These are phyloP conservation scores for Tetranychus piercei DNA, from an alignment of 2,888 invertebrate genomes.

Conservation along the genomic window DNA sequence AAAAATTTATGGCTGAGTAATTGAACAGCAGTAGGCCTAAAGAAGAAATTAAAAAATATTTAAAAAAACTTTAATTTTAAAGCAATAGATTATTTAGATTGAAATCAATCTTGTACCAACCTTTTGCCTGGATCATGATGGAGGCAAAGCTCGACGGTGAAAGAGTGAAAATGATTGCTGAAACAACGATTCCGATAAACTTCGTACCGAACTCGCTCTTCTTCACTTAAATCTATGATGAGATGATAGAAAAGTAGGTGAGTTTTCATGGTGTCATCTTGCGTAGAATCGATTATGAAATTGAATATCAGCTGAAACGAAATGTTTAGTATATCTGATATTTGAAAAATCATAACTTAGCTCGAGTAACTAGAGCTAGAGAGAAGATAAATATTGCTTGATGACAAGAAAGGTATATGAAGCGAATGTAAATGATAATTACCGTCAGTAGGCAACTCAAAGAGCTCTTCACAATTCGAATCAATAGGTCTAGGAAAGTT, in stretches of 20 bases:
- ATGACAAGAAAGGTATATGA: background rate
- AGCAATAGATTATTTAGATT: background rate
- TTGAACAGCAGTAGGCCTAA: constrained; percentile 45
- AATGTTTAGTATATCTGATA: no score
- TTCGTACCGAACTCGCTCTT: constrained; percentile 24
- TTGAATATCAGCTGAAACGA: no score
- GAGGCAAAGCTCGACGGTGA: constrained; percentile 48
- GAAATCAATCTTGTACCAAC: constrained; percentile 14
- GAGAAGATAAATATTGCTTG: constrained; percentile 4
- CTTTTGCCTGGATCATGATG: constrained; percentile 49
- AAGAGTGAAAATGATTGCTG: constrained; percentile 54
- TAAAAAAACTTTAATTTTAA: background rate
- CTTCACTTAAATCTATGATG: constrained; percentile 21
- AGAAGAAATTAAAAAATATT: background rate
- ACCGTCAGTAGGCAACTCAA: constrained; percentile 16
- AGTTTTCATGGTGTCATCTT: no score
- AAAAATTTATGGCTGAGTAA: constrained; percentile 55
- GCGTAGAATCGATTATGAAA: no score
- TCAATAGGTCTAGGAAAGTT: constrained; percentile 34
- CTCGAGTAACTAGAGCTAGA: background rate
- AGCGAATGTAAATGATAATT: background rate
- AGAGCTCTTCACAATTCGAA: constrained; percentile 21
- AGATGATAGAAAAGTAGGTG: constrained; percentile 20
- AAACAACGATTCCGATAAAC: constrained; percentile 39
- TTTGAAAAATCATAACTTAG: no score